These are phyloP conservation scores for Sesamia inferens DNA, from an alignment of 2,888 invertebrate species.

Conservation along the genomic window DNA sequence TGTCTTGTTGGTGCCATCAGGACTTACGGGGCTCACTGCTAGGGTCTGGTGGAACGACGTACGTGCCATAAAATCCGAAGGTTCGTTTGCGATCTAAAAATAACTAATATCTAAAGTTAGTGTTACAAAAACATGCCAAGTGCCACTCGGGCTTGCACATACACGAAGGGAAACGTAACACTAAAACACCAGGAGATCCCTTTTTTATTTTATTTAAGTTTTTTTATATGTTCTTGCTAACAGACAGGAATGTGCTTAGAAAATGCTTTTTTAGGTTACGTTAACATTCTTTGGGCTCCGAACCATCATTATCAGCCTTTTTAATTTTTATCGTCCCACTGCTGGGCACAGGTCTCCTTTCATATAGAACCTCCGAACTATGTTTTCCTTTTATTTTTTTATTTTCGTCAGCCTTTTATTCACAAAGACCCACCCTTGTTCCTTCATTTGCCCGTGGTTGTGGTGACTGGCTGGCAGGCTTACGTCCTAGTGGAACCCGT, in stretches of 20 bases:
- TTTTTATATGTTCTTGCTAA: no score
- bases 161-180: not conserved
- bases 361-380: not conserved
- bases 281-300: not conserved
- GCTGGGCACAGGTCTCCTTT: no score
- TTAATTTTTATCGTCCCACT: no score
- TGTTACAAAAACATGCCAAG: not conserved
- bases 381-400: no score
- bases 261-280: not conserved
- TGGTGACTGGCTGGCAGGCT: no score
- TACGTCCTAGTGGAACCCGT: no score
- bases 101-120: not conserved
- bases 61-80: conserved; percentile 3
- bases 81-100: conserved; percentile 15
- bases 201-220: no score
- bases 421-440: no score
- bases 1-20: conserved; percentile 1
- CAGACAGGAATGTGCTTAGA: no score
- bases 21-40: not conserved
- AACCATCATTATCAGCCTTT: no score
- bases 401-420: no score
- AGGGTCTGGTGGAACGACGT: conserved; percentile 12
- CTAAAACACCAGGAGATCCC: not conserved
- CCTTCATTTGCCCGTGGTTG: no score
- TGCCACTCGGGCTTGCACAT: not conserved